Evolutionary conservation across 53 echinoderm and acorn worm species (phyloP).

Genomic region (Actinopyga echinites): DNA sequence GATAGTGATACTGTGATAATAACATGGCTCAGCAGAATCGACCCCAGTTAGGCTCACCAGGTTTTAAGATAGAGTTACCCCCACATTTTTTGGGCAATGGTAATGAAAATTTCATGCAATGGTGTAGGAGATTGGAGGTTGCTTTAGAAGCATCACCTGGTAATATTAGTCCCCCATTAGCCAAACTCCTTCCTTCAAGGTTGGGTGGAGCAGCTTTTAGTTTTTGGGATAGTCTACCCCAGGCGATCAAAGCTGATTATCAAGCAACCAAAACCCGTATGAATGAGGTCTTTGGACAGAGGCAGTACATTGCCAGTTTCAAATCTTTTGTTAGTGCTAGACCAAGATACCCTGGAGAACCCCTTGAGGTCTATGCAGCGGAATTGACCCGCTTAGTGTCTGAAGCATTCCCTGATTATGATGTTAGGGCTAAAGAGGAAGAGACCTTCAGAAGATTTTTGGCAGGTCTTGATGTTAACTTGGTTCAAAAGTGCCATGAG

Average conservation of each 20-base stretch:
- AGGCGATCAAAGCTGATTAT: background rate
- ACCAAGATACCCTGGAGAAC: conserved; percentile 48
- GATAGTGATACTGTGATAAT: background rate
- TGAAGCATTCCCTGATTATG: conserved; percentile 58
- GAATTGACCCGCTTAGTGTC: conserved; percentile 38
- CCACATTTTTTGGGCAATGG: background rate
- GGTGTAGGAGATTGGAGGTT: no score
- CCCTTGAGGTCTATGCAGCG: conserved; percentile 53
- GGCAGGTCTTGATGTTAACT: conserved; percentile 47
- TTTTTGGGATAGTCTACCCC: background rate
- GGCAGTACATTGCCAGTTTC: background rate
- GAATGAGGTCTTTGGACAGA: conserved; percentile 28
- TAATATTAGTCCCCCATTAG: background rate
- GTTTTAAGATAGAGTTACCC: conserved; percentile 1
- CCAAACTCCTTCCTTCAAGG: background rate
- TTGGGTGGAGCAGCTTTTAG: background rate
- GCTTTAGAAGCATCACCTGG: background rate
- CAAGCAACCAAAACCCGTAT: background rate
- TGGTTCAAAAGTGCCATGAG: no score
- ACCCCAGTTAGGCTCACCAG: background rate
- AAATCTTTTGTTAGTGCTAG: conserved; percentile 45
- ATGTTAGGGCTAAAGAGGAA: conserved; percentile 18
- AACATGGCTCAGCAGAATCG: background rate
- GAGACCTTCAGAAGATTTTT: conserved; percentile 62
- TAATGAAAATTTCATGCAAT: background rate